Conservation (phyloP, 23 tunicate genomes). For the Trididemnum clinides region DNA sequence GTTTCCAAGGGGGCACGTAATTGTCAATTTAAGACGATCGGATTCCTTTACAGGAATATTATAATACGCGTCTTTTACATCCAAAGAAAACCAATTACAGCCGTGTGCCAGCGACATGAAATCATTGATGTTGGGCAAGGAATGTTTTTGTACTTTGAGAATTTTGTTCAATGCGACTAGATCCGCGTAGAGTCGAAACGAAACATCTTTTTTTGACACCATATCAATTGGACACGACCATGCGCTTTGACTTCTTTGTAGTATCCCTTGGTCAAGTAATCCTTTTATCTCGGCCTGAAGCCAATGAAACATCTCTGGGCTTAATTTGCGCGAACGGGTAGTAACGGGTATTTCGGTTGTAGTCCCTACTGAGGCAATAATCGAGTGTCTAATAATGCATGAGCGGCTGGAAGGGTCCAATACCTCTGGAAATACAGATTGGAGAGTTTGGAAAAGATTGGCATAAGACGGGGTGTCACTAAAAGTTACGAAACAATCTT, state of each 20-base stretch:
- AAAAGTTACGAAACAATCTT: too few relatives aligned
- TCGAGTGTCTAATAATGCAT: not conserved
- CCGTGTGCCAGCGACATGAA: not conserved
- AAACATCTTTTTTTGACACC: not conserved
- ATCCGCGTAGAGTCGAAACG: not conserved
- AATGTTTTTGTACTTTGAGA: not conserved
- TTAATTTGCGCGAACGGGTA: not conserved
- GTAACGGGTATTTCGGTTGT: too few relatives aligned
- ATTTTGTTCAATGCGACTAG: not conserved
- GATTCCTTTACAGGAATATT: not conserved
- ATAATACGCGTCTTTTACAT: not conserved
- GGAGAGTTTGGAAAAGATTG: too few relatives aligned
- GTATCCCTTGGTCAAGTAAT: not conserved
- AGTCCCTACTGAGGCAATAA: not conserved
- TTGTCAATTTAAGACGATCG: not conserved
- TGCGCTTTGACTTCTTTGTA: not conserved
- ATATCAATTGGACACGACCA: not conserved
- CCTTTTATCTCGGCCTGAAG: not conserved
- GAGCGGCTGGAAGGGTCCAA: not conserved
- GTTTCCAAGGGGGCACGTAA: not conserved
- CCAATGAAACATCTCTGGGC: not conserved
- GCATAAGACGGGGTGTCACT: too few relatives aligned
- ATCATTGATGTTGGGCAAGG: not conserved
- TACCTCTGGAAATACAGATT: not conserved
- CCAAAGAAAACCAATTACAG: not conserved